Base-by-base conservation (phyloP, 2,797 vertebrate species). In the Myotis daubentonii region DNA sequence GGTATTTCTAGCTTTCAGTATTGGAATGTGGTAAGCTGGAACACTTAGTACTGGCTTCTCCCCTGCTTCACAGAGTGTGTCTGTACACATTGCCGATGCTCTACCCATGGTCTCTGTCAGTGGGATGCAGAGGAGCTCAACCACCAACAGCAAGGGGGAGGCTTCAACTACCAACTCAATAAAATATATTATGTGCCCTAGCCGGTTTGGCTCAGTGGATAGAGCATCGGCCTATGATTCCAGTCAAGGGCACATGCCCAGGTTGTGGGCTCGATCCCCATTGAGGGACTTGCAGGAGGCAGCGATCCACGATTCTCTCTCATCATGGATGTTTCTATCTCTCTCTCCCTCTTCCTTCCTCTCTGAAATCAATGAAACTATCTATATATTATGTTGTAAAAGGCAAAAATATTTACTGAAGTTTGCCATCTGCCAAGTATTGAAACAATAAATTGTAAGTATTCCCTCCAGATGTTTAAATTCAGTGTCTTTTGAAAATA, bases 381-480 rank as follows among this genome's bases (percentile, higher is more conserved):
- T 38, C 6, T 38, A 38, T 38, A 38, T 38, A 38, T 38, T 38
- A 38, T 53, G 19, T 8, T 79, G 30, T 76, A 62, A 72, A 91
- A 91, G 33, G 23, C 16, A 89, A 88, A 86, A 82, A 79, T 88
- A 85, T 75, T 87, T 96, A 72, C 79, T 72, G 23, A 70, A 1
- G 10, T 74, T 79, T 89, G 9, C 60, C 76, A 95, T 94, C 41
- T 91, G 79, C 15, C 65, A 68, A 93, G 36, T 41, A 53, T 74
- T 33, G 3, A 92, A 92, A 41, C 33, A 90, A 38, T 36, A 96
- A 86, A 92, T 92, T 74, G 55, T 19, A 94, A 93, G 19, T 76
- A 90, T 93, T 66, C 68, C 51, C 22, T 87, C 30, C 10, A 86
- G 74, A 51, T 76, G 93, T 57, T 93, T 86, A 75, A 96, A 88